These are phyloP conservation scores for Gnatocerus cornutus DNA, from an alignment of 2,888 invertebrate species.

Conservation along the genomic window DNA sequence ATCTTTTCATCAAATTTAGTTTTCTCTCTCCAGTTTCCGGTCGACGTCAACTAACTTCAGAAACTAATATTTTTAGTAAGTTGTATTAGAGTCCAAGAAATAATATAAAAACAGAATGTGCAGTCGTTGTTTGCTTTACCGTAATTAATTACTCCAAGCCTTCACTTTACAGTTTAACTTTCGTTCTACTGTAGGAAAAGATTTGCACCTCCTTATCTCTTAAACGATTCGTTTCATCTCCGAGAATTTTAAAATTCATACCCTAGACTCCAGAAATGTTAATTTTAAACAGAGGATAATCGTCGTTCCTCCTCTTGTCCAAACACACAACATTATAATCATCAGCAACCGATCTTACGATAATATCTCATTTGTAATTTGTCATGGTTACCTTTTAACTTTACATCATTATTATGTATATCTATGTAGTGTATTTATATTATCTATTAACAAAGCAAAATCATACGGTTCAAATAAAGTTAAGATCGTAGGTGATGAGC, in stretches of 20 bases:
- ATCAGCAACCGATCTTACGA: conserved; percentile 38
- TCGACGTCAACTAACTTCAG: too few relatives aligned
- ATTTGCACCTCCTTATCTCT: conserved; percentile 11
- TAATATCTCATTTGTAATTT: conserved; percentile 34
- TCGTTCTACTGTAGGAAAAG: not conserved
- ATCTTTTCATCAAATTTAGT: too few relatives aligned
- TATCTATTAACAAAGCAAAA: conserved; percentile 8
- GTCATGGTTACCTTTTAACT: conserved; percentile 39
- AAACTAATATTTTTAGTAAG: too few relatives aligned
- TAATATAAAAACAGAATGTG: too few relatives aligned
- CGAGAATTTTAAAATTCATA: conserved; percentile 2
- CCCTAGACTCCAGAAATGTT: conserved; percentile 9
- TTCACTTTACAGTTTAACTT: conserved; percentile 1
- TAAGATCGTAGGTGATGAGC: conserved; percentile 11
- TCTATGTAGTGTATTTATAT: conserved; percentile 3
- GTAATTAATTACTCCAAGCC: too few relatives aligned
- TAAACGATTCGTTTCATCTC: conserved; percentile 15
- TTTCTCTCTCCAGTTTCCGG: too few relatives aligned
- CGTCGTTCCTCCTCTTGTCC: conserved; percentile 31
- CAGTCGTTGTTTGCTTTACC: too few relatives aligned
- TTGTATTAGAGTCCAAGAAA: too few relatives aligned
- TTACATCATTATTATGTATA: conserved; percentile 30
- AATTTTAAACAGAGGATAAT: conserved; percentile 27
- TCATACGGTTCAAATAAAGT: not conserved
- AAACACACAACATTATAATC: conserved; percentile 37